phyloP scores from a whole-genome alignment of 2,113 vertebrate genomes.

The Gavialis gangeticus region DNA sequence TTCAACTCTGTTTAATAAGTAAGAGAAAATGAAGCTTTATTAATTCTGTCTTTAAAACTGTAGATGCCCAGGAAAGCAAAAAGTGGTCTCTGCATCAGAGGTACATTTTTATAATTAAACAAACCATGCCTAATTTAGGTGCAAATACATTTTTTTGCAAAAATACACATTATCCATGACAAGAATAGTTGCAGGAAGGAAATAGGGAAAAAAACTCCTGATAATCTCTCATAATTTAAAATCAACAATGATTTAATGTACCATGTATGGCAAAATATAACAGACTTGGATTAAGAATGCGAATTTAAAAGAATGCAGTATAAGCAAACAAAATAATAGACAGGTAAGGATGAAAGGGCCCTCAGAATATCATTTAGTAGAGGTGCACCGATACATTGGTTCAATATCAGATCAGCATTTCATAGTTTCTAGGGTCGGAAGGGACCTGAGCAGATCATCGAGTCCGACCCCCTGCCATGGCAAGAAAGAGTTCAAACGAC shows the following conservation, averaged over 20 bases:
- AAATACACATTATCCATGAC: not conserved
- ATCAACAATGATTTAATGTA: not conserved
- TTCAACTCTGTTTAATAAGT: not conserved
- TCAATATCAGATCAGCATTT: no score
- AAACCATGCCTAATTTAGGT: not conserved
- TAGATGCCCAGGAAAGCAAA: not conserved
- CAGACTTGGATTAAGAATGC: not conserved
- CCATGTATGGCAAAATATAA: not conserved
- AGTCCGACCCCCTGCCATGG: no score
- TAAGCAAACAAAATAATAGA: no score
- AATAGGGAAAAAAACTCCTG: not conserved
- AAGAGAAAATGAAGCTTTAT: not conserved
- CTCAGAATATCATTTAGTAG: no score
- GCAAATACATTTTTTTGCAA: not conserved
- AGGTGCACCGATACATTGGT: no score
- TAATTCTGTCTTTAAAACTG: not conserved
- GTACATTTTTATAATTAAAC: not conserved
- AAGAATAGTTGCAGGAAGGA: not conserved
- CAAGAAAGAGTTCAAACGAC: no score
- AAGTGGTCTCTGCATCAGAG: not conserved
- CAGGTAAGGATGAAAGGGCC: no score
- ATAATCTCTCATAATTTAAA: not conserved
- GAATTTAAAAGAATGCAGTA: no score
- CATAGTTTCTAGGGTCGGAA: no score
- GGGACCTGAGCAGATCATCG: no score